These are phyloP conservation scores for Typhlichthys eigenmanni DNA, from an alignment of 2,797 vertebrate species.

Conservation along the genomic window DNA sequence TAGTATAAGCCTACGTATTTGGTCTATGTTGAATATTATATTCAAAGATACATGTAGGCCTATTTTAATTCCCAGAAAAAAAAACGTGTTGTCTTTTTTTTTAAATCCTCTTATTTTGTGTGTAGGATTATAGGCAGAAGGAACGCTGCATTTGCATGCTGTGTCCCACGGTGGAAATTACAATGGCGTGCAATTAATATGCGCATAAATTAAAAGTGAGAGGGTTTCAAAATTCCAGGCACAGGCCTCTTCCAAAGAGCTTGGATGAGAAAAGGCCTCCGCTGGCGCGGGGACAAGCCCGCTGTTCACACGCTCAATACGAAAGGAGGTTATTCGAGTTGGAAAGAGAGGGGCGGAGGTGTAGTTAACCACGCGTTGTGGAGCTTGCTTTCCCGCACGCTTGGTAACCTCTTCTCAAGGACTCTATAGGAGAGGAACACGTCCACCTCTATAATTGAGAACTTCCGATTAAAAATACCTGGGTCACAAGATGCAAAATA, in stretches of 20 bases:
- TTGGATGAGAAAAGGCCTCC: slow-evolving; percentile 56
- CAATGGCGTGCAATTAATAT: slow-evolving; percentile 83
- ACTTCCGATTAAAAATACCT: no score
- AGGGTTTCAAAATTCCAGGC: slow-evolving; percentile 74
- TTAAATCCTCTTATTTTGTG: background rate
- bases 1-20: no score
- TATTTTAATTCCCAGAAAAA: background rate
- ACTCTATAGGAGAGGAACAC: no score
- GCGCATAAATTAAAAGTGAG: slow-evolving; percentile 84
- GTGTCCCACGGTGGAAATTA: slow-evolving; percentile 83
- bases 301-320: slow-evolving; percentile 75
- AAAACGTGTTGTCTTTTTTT: background rate
- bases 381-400: background rate
- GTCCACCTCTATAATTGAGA: no score
- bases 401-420: no score
- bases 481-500: no score
- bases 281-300: slow-evolving; percentile 66
- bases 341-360: slow-evolving; percentile 7
- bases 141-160: slow-evolving; percentile 77
- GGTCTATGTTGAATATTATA: no score
- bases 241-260: slow-evolving; percentile 72
- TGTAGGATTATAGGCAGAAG: slow-evolving; percentile 35
- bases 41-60: no score
- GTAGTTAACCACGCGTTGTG: background rate
- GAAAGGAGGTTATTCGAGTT: slow-evolving; percentile 46